These are phyloP conservation scores for Limnodromus scolopaceus DNA, from an alignment of 2,797 vertebrate genomes.

Conservation along the genomic window DNA sequence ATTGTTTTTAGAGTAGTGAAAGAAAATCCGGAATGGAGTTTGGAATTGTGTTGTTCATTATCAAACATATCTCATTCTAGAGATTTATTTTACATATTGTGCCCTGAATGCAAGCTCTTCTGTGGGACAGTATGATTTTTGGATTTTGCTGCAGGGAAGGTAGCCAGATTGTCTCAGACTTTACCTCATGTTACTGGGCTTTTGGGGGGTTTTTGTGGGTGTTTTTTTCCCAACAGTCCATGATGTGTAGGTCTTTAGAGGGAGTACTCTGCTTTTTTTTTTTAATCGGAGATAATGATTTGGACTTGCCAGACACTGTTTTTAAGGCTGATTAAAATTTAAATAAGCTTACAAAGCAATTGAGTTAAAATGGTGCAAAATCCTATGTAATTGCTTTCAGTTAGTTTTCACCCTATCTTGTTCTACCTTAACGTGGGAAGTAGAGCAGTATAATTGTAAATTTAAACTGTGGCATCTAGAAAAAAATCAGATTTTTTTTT, in stretches of 20 bases:
- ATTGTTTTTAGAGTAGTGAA: neutral
- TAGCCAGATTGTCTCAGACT: neutral
- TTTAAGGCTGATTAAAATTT: slow-evolving; percentile 15
- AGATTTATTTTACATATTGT: neutral
- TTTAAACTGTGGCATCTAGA: neutral
- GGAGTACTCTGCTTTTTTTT: neutral
- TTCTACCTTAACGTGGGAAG: neutral
- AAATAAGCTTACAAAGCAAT: neutral
- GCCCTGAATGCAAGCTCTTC: neutral
- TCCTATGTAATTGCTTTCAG: neutral
- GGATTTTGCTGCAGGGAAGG: neutral
- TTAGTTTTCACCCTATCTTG: neutral
- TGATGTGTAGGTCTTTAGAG: neutral
- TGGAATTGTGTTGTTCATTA: neutral
- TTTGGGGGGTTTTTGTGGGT: neutral
- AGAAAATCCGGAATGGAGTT: neutral
- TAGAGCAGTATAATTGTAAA: neutral
- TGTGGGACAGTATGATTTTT: neutral
- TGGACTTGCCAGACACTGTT: neutral
- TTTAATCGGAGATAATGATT: neutral
- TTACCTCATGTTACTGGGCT: neutral
- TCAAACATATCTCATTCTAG: neutral
- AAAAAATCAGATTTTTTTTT: fast-evolving
- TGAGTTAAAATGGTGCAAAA: neutral
- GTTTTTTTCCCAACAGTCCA: neutral